phyloP scores from a whole-genome alignment of 1,140 invertebrate genomes.

The Hydropsyche tenuis region DNA sequence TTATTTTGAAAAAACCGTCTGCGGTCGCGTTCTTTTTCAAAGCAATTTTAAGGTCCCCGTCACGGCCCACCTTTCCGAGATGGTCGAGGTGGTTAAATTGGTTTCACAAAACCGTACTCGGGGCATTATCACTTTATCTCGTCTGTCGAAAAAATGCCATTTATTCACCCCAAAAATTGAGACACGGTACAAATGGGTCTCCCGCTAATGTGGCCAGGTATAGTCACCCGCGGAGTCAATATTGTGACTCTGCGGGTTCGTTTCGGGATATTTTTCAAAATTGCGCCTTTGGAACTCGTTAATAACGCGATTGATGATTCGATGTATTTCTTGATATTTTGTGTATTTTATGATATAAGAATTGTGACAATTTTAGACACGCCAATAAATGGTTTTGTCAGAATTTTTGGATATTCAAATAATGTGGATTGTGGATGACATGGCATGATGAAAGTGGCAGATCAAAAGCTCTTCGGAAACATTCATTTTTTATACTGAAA shows the following conservation, averaged over 20 bases:
- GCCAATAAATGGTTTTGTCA: no score
- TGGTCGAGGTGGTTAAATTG: no score
- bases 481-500: no score
- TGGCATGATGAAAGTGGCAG: no score
- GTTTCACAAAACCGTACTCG: no score
- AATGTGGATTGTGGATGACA: no score
- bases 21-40: background rate
- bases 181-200: slow-evolving; percentile 19
- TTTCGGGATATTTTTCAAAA: slow-evolving; percentile 23
- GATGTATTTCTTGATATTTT: background rate
- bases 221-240: slow-evolving; percentile 13
- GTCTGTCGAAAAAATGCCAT: slow-evolving; percentile 21
- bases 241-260: slow-evolving; percentile 17
- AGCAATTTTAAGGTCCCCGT: no score
- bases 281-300: slow-evolving; percentile 1
- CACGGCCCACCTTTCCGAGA: no score
- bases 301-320: slow-evolving; percentile 1
- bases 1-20: background rate
- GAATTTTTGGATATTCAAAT: no score
- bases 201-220: background rate
- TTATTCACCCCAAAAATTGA: slow-evolving; percentile 29
- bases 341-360: no score
- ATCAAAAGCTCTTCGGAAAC: no score
- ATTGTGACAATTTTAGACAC: no score
- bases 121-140: slow-evolving; percentile 33